A percentile compares a stretch with the other conserved stretches of the same genome.
Conservation (phyloP, 1,140 invertebrate species). For the Drosophila azteca region DNA sequence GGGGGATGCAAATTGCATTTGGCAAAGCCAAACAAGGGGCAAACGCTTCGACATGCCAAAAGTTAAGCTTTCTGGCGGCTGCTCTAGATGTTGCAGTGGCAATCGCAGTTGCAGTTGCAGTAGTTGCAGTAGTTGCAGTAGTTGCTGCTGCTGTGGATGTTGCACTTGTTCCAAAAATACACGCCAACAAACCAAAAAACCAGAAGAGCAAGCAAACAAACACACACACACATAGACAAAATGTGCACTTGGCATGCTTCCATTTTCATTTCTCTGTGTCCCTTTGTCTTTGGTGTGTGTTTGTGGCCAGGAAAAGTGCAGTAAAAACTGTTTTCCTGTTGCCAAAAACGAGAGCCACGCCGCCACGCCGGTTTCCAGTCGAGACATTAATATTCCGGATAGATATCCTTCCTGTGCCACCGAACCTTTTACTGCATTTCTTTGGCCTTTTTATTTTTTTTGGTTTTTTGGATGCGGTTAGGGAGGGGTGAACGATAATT, state of each 20-base stretch:
- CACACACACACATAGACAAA: slow-evolving; percentile 27
- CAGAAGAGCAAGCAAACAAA: slow-evolving; percentile 13
- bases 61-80: slow-evolving; percentile 23
- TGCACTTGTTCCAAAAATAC: slow-evolving; percentile 62
- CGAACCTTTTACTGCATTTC: slow-evolving; percentile 29
- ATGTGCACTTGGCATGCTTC: slow-evolving; percentile 62
- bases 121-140: slow-evolving; percentile 14
- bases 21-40: slow-evolving; percentile 12
- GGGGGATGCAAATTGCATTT: slow-evolving; percentile 44
- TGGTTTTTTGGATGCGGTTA: slow-evolving; percentile 25
- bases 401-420: slow-evolving; percentile 9
- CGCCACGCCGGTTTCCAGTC: slow-evolving; percentile 29
- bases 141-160: slow-evolving; percentile 26
- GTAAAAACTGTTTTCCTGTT: slow-evolving; percentile 46
- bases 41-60: slow-evolving; percentile 37
- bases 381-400: slow-evolving; percentile 71
- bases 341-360: slow-evolving; percentile 43
- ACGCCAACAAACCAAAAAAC: slow-evolving; percentile 9
- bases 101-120: slow-evolving; percentile 25
- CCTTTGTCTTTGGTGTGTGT: slow-evolving; percentile 35
- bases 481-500: slow-evolving; percentile 55
- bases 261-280: slow-evolving; percentile 54
- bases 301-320: slow-evolving; percentile 30
- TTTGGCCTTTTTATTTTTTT: slow-evolving; percentile 31
- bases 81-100: slow-evolving; percentile 19